Percentiles rank a stretch among this genome's conserved stretches.
Evolutionary conservation across 2,888 invertebrate genomes (phyloP).

Genomic region (Drosophila paracracens): DNA sequence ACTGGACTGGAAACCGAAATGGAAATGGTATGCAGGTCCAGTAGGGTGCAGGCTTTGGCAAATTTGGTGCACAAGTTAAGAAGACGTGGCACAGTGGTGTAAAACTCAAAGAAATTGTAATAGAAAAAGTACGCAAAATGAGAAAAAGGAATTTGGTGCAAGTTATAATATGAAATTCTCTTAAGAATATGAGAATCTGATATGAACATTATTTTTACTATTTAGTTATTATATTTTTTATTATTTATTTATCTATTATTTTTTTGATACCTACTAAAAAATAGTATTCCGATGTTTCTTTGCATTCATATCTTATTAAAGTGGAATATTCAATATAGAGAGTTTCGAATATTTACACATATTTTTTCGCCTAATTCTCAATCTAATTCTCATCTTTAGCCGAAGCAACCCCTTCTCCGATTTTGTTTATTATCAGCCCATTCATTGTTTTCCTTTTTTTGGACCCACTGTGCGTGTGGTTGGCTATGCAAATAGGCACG

Average conservation of each 20-base stretch:
- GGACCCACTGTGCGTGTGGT: constrained; percentile 35
- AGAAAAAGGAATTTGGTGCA: background rate
- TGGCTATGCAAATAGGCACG: constrained; percentile 22
- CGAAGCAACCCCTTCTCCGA: background rate
- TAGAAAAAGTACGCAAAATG: background rate
- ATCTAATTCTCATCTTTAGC: background rate
- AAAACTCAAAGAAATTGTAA: background rate
- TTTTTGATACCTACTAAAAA: too few species aligned
- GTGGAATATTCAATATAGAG: background rate
- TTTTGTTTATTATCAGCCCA: background rate
- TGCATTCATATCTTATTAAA: background rate
- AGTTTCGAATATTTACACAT: too few species aligned
- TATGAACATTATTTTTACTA: background rate
- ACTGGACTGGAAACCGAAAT: constrained; percentile 36
- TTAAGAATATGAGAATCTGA: background rate
- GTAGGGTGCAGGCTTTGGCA: background rate
- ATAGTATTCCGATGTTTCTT: too few species aligned
- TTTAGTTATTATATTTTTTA: too few species aligned
- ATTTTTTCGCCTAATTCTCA: fast-evolving
- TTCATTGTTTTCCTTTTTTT: background rate
- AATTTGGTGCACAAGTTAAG: constrained; percentile 9
- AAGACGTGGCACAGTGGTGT: constrained; percentile 42
- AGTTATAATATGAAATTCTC: background rate
- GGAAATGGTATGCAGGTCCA: constrained; percentile 16
- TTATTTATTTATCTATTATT: too few species aligned